Evolutionary conservation across 2,888 invertebrate genomes (phyloP).

Genomic region (Stenoptilia bipunctidactyla): DNA sequence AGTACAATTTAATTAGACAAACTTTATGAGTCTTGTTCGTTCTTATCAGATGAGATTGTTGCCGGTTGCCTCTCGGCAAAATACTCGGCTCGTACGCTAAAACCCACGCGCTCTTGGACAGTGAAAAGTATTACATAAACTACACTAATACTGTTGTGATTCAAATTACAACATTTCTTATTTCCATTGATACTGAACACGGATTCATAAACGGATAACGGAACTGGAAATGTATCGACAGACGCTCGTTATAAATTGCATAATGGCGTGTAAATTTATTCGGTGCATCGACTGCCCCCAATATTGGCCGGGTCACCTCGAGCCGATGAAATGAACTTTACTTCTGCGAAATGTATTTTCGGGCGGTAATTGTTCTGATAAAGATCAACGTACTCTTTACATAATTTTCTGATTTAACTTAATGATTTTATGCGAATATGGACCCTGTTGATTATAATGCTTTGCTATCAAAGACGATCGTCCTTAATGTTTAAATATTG

Average conservation of each 20-base stretch:
- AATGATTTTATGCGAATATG: background rate
- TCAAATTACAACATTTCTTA: slow-evolving; percentile 23
- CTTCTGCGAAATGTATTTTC: background rate
- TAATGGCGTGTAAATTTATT: slow-evolving; percentile 42
- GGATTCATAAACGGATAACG: slow-evolving; percentile 37
- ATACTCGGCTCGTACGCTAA: slow-evolving; percentile 18
- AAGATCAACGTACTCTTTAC: background rate
- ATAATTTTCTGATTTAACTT: background rate
- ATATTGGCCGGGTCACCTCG: slow-evolving; percentile 19
- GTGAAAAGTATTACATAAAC: slow-evolving; percentile 21
- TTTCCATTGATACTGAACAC: slow-evolving; percentile 23
- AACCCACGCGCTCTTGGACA: slow-evolving; percentile 26
- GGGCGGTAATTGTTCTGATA: slow-evolving; percentile 1
- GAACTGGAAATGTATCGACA: slow-evolving; percentile 35
- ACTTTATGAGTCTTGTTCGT: slow-evolving; percentile 51
- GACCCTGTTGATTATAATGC: background rate
- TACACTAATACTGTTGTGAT: slow-evolving; percentile 20
- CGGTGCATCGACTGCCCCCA: slow-evolving; percentile 36
- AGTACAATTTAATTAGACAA: slow-evolving; percentile 63
- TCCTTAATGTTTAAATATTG: background rate
- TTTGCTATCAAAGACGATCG: background rate
- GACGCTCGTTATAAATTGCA: slow-evolving; percentile 38
- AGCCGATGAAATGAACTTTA: background rate
- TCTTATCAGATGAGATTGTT: slow-evolving; percentile 44
- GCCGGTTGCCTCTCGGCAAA: slow-evolving; percentile 30